A percentile compares a stretch with the other conserved stretches of the same genome.
Evolutionary conservation across 1,140 invertebrate species (phyloP).

Genomic region (Drosophila lowei): DNA sequence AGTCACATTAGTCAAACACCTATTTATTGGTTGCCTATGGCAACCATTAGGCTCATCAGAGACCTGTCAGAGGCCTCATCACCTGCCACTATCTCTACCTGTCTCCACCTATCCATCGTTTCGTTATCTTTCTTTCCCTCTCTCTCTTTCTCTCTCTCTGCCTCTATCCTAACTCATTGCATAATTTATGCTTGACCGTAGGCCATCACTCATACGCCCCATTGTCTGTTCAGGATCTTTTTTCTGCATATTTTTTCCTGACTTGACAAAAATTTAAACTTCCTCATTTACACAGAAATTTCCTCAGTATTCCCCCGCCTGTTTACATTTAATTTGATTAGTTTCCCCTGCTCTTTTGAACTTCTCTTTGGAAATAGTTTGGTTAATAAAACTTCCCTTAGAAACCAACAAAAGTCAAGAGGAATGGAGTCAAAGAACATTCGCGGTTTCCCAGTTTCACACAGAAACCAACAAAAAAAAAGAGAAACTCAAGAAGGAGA

Average conservation of each 20-base stretch:
- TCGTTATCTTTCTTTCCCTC: neutral
- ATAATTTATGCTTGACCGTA: too few species aligned
- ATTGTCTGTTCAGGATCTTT: too few species aligned
- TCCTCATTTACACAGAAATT: too few species aligned
- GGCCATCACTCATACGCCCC: too few species aligned
- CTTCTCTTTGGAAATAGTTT: neutral
- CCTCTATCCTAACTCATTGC: too few species aligned
- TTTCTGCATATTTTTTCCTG: too few species aligned
- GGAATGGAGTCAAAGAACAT: neutral
- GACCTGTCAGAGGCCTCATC: slow-evolving; percentile 58
- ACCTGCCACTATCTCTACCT: slow-evolving; percentile 39
- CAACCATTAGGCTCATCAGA: slow-evolving; percentile 44
- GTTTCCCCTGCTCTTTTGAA: neutral
- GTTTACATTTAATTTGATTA: too few species aligned
- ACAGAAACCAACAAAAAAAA: neutral
- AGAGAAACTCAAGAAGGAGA: too few species aligned
- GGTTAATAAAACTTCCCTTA: neutral
- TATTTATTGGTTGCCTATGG: slow-evolving; percentile 4
- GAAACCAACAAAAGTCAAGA: neutral
- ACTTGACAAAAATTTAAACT: neutral
- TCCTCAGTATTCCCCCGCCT: too few species aligned
- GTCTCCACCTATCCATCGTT: too few species aligned
- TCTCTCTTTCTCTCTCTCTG: too few species aligned
- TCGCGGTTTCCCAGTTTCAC: neutral
- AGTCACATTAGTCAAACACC: neutral